Evolutionary conservation across 2,888 invertebrate genomes (phyloP), one percentile per base, ranked within the genome.

Genomic region (Caenorhabditis parvicauda): DNA sequence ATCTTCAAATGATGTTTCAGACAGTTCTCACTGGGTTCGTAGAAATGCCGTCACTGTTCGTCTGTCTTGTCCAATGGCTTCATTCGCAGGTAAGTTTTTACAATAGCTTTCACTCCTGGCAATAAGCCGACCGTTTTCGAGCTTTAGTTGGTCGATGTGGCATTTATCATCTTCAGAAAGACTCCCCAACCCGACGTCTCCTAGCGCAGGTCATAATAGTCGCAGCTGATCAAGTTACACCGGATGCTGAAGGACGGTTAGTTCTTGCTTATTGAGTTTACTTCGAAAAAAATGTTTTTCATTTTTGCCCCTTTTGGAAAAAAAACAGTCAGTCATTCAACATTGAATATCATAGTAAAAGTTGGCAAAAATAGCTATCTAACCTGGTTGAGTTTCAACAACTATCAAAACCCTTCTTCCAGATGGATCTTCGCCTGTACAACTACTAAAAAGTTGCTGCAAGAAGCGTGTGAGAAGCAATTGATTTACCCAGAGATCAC

Each of bases 1-100:
- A n/a, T n/a, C n/a, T n/a, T n/a, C n/a, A n/a, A n/a, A n/a, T n/a
- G n/a, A n/a, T 32, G 9, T 55, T 60, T 46, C 50, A 61, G 57
- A 64, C 56, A 27, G 54, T 64, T 2, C 19, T 64, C 1, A 41
- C 44, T 24, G 55, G 39, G 0, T 12, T 64, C 5, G 28, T 35
- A 19, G 28, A 53, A 0, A 39, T 59, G 42, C 43, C 59, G 1
- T 59, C 46, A 19, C 44, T 64, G 0, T 49, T 64, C 38, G 28
- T 64, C 9, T 64, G 64, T 25, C 39, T 64, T 2, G 24, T 59
- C 3, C 41, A 64, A 49, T 64, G 59, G 59, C 14, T 59, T 6
- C 59, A 64, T 32, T 59, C 55, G 22, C 46, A 59, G 41, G 32
- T 35, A 24, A n/a, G 9, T 44, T 21, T 32, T 12, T n/a, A 32